Percentiles rank a stretch among this genome's conserved stretches.
Evolutionary conservation across 2,888 invertebrate species (phyloP).

Genomic region (Pachliopta kotzebuea): DNA sequence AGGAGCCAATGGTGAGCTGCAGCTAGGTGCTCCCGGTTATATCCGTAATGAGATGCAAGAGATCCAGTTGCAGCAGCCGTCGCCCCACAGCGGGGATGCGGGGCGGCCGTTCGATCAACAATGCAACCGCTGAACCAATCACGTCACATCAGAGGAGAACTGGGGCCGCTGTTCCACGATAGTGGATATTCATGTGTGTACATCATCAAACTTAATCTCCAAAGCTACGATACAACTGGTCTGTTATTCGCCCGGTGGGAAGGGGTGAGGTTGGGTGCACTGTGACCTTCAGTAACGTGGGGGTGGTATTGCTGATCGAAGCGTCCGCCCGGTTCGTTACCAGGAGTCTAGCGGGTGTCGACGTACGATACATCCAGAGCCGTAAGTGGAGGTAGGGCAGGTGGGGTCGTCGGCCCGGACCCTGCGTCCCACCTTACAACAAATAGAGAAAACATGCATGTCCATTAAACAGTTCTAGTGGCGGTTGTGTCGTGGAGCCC

Average conservation of each 20-base stretch:
- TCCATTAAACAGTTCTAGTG: constrained; percentile 66
- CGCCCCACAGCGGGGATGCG: too few relatives aligned
- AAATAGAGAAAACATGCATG: constrained; percentile 71
- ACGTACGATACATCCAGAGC: constrained; percentile 82
- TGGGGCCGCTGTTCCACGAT: background rate
- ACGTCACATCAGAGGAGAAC: too few relatives aligned
- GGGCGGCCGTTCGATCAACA: too few relatives aligned
- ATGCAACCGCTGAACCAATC: too few relatives aligned
- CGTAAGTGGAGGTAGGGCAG: constrained; percentile 81
- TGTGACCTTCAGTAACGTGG: background rate
- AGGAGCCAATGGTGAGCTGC: too few relatives aligned
- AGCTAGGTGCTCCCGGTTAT: too few relatives aligned
- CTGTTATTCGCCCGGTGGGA: constrained; percentile 53
- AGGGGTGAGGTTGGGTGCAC: too few relatives aligned
- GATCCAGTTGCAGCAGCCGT: too few relatives aligned
- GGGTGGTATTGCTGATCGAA: background rate
- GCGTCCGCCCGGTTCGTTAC: background rate
- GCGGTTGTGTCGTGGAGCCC: constrained; percentile 43
- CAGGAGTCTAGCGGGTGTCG: background rate
- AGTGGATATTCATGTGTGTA: constrained; percentile 27
- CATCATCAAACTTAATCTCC: too few relatives aligned
- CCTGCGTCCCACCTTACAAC: constrained; percentile 80
- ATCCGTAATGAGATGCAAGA: too few relatives aligned
- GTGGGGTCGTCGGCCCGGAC: constrained; percentile 78
- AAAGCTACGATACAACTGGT: too few relatives aligned